Percentiles rank a stretch among this genome's conserved stretches.
phyloP scores from a whole-genome alignment of 92 coral and sea anemone genomes.

The Phenganax marumi region DNA sequence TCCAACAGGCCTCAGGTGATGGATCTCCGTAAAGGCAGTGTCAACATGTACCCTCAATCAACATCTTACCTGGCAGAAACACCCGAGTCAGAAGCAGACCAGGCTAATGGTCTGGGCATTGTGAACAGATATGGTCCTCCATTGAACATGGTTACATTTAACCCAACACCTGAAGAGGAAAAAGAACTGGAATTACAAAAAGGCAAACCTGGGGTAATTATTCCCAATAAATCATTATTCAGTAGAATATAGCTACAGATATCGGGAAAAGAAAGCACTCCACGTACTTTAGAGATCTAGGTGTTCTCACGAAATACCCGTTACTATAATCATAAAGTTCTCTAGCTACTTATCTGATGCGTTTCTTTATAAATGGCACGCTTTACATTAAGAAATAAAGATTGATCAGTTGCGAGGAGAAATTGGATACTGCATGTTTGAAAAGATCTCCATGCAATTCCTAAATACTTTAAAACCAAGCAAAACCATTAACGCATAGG shows the following conservation, averaged over 20 bases:
- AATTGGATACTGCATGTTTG: no score
- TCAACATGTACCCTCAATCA: conserved; percentile 41
- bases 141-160: conserved; percentile 36
- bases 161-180: conserved; percentile 39
- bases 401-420: no score
- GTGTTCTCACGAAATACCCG: no score
- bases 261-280: no score
- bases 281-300: no score
- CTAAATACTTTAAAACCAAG: no score
- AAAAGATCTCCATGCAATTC: no score
- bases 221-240: not conserved
- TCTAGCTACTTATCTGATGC: no score
- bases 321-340: no score
- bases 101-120: conserved; percentile 38
- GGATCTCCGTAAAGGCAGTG: conserved; percentile 14
- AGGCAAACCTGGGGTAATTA: conserved; percentile 40
- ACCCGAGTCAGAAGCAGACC: conserved; percentile 42
- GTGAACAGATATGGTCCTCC: conserved; percentile 37
- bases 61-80: conserved; percentile 36
- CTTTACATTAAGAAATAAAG: no score
- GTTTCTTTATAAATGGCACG: no score
- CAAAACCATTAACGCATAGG: no score
- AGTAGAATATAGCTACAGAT: not conserved
- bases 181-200: conserved; percentile 26
- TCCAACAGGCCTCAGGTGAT: conserved; percentile 16